Percentiles rank a stretch among this genome's conserved stretches.
These are phyloP conservation scores for Pristionchus fissidentatus DNA, from an alignment of 2,888 invertebrate species.

Conservation along the genomic window DNA sequence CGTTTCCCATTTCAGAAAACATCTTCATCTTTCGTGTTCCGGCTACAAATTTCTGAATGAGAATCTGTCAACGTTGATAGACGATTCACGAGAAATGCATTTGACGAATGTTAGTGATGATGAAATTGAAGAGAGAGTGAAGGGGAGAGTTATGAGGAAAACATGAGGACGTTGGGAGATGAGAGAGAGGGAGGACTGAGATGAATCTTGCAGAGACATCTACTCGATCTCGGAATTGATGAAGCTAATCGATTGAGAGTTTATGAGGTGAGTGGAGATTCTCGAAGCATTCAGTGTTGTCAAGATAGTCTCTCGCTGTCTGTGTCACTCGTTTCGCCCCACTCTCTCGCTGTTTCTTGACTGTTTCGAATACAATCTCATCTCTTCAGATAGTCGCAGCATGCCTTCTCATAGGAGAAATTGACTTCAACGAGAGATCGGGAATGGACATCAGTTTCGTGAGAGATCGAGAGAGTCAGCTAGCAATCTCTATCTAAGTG, in stretches of 20 bases:
- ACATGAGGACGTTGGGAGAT: background rate
- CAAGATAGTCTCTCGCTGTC: no score
- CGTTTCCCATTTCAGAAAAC: conserved; percentile 36
- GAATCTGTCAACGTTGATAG: conserved; percentile 11
- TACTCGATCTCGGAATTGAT: background rate
- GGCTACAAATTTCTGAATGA: conserved; percentile 45
- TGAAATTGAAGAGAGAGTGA: background rate
- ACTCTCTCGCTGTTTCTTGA: no score
- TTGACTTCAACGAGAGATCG: conserved; percentile 69
- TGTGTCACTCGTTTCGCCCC: no score
- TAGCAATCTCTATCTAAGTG: background rate
- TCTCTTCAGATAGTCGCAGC: conserved; percentile 58
- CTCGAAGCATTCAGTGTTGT: background rate
- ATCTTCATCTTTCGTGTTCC: conserved; percentile 11
- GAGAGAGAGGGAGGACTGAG: background rate
- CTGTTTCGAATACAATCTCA: no score
- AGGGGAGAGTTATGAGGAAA: background rate
- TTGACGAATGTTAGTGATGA: conserved; percentile 49
- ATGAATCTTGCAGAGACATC: conserved; percentile 29
- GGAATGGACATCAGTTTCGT: conserved; percentile 71
- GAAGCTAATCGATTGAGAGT: conserved; percentile 10
- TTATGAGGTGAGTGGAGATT: background rate
- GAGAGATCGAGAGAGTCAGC: conserved; percentile 64
- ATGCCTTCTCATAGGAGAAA: conserved; percentile 71
- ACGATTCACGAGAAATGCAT: conserved; percentile 51